These are phyloP conservation scores for Aporrectodea caliginosa DNA, from an alignment of 1,140 invertebrate species.

Conservation along the genomic window DNA sequence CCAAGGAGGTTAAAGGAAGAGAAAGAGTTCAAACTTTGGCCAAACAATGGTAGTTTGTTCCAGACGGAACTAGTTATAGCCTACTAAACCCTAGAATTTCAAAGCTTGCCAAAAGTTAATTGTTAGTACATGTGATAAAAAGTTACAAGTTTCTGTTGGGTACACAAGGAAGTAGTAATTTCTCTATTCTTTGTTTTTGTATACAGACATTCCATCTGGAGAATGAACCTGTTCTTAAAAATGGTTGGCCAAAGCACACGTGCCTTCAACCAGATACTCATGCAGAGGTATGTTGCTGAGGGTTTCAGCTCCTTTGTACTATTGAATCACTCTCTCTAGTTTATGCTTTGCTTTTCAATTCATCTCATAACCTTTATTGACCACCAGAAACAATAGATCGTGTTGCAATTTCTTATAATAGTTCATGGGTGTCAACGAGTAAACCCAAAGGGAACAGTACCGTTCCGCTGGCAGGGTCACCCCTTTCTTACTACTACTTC, in stretches of 20 bases:
- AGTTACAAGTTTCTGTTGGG: too few species aligned
- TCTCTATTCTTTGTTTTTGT: background rate
- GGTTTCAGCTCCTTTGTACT: background rate
- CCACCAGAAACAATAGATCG: background rate
- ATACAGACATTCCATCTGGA: slow-evolving; percentile 52
- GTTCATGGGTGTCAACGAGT: background rate
- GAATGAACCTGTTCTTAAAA: slow-evolving; percentile 40
- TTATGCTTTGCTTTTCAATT: background rate
- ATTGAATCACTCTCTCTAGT: background rate
- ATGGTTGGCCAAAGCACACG: slow-evolving; percentile 31
- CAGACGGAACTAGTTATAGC: background rate
- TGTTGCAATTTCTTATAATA: background rate
- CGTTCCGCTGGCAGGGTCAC: too few species aligned
- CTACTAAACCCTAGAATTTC: too few species aligned
- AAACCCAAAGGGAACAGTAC: background rate
- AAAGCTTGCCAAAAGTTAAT: too few species aligned
- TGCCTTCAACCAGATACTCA: slow-evolving; percentile 23
- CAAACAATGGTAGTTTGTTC: too few species aligned
- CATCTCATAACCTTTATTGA: background rate
- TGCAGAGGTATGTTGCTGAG: background rate
- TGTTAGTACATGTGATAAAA: too few species aligned
- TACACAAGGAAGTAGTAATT: too few species aligned
- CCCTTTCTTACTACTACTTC: too few species aligned
- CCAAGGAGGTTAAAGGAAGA: too few species aligned
- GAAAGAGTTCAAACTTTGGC: too few species aligned